Evolutionary conservation across 2,888 invertebrate species (phyloP).

Genomic region (Lydus trimaculatus): DNA sequence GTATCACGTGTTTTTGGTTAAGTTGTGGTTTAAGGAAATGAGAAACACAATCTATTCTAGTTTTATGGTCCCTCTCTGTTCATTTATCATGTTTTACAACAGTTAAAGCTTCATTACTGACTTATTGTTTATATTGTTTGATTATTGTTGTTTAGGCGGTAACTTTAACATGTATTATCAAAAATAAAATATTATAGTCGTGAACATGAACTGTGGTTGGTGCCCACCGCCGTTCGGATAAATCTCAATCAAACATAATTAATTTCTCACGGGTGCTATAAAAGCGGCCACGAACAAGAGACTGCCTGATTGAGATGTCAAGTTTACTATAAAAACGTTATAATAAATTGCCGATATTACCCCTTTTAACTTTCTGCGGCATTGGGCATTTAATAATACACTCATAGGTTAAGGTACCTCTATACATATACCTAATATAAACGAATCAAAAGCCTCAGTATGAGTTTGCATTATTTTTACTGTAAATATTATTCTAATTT

Average conservation of each 20-base stretch:
- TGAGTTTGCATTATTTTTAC: constrained; percentile 22
- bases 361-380: constrained; percentile 31
- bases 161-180: neutral
- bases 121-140: neutral
- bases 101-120: neutral
- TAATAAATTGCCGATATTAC: constrained; percentile 58
- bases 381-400: neutral
- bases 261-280: constrained; percentile 57
- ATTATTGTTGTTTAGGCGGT: neutral
- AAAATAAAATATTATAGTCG: constrained; percentile 29
- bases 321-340: constrained; percentile 51
- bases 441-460: constrained; percentile 9
- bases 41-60: constrained; percentile 33
- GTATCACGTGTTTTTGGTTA: constrained; percentile 49
- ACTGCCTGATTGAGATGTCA: constrained; percentile 58
- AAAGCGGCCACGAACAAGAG: constrained; percentile 56
- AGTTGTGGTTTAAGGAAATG: constrained; percentile 42
- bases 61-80: neutral
- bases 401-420: no score
- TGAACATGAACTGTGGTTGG: constrained; percentile 35
- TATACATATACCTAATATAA: neutral
- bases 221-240: constrained; percentile 39
- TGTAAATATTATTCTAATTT: constrained; percentile 28
- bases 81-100: neutral
- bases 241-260: constrained; percentile 57